These are phyloP conservation scores for Nymphicus hollandicus DNA, from an alignment of 2,113 vertebrate species.

Conservation along the genomic window DNA sequence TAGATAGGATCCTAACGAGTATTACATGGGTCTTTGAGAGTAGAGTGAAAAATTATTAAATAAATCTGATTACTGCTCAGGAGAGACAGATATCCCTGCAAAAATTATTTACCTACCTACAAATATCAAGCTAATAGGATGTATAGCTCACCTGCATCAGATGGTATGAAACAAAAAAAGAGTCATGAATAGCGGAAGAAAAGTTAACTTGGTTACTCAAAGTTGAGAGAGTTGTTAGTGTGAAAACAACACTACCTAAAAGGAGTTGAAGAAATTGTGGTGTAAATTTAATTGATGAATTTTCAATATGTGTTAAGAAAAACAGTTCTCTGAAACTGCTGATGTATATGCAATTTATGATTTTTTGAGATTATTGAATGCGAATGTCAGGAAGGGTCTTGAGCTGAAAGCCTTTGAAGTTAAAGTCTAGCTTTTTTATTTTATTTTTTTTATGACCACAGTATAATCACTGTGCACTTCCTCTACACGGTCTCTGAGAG, in stretches of 20 bases:
- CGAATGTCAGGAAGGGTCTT: not conserved
- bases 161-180: not conserved
- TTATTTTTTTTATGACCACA: not conserved
- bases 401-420: not conserved
- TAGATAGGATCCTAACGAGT: not conserved
- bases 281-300: not conserved
- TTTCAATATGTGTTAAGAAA: not conserved
- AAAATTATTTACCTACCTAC: not conserved
- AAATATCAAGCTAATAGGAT: not conserved
- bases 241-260: not conserved
- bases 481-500: not conserved
- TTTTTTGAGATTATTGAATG: not conserved
- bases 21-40: not conserved
- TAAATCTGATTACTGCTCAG: not conserved
- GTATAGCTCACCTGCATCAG: not conserved
- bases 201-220: not conserved
- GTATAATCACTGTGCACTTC: not conserved
- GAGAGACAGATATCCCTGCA: not conserved
- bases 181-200: not conserved
- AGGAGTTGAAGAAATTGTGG: not conserved
- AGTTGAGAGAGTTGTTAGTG: not conserved
- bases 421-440: not conserved
- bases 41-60: not conserved
- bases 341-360: not conserved
- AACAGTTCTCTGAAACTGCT: not conserved